Evolutionary conservation across 2,797 vertebrate species (phyloP).

Genomic region (Cyclura pinguis): DNA sequence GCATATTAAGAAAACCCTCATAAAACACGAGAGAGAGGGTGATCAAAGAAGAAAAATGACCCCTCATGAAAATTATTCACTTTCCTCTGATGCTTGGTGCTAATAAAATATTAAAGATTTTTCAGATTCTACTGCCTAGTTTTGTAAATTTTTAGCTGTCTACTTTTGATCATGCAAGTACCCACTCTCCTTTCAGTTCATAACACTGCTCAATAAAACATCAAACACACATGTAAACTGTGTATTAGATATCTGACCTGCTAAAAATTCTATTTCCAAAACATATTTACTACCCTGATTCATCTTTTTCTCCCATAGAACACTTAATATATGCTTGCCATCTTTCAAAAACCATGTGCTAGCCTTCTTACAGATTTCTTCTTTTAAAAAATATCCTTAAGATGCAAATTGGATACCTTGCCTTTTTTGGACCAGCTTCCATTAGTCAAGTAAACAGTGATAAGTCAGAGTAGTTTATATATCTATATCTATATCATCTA

Average conservation of each 20-base stretch:
- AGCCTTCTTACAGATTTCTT: not conserved
- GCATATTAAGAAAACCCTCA: not conserved
- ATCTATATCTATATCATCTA: not conserved
- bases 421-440: not conserved
- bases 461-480: not conserved
- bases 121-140: not conserved
- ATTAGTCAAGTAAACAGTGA: not conserved
- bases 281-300: not conserved
- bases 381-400: not conserved
- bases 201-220: constrained; percentile 13
- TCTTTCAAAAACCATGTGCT: not conserved
- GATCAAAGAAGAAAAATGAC: not conserved
- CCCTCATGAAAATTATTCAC: not conserved
- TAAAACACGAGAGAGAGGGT: not conserved
- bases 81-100: not conserved
- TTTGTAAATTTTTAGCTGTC: not conserved
- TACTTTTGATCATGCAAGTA: constrained; percentile 12
- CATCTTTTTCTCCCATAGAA: not conserved
- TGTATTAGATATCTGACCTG: not conserved
- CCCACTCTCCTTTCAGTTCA: not conserved
- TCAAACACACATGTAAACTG: not conserved
- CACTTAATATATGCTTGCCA: not conserved
- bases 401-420: not conserved
- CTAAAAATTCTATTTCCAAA: constrained; percentile 4
- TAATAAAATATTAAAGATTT: constrained; percentile 23